phyloP scores from a whole-genome alignment of 1,140 invertebrate genomes.

The Aphis gossypii region DNA sequence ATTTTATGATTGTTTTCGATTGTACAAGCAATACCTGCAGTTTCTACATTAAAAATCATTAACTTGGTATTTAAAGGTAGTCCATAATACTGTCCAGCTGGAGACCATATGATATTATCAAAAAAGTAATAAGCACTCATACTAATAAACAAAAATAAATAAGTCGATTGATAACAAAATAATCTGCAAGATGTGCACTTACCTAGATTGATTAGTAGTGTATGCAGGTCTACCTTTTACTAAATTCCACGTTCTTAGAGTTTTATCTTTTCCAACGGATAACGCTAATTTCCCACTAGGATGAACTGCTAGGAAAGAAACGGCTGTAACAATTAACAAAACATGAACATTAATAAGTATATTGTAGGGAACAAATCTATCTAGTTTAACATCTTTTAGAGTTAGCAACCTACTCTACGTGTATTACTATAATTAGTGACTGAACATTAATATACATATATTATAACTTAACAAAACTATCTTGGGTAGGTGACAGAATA shows the following conservation, averaged over 20 bases:
- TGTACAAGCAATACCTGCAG: slow-evolving; percentile 70
- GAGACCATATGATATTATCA: slow-evolving; percentile 25
- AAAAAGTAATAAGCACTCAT: slow-evolving; percentile 66
- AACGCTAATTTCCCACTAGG: slow-evolving; percentile 88
- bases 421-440: not conserved
- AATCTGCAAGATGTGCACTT: slow-evolving; percentile 59
- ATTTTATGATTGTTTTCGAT: slow-evolving; percentile 59
- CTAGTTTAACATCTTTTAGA: no score
- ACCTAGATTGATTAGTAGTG: slow-evolving; percentile 79
- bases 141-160: slow-evolving; percentile 66
- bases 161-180: slow-evolving; percentile 47
- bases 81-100: slow-evolving; percentile 39
- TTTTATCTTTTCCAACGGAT: slow-evolving; percentile 83
- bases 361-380: no score
- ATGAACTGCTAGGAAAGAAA: slow-evolving; percentile 81
- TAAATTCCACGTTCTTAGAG: slow-evolving; percentile 91
- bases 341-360: not conserved
- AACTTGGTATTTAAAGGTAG: slow-evolving; percentile 38
- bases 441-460: no score
- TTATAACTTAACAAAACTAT: no score
- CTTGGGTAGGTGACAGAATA: no score
- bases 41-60: slow-evolving; percentile 67
- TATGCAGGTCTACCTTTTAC: slow-evolving; percentile 89
- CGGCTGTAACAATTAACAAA: slow-evolving; percentile 64
- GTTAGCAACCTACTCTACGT: no score